Percentiles rank a stretch among this genome's conserved stretches.
Conservation (phyloP, 2,888 invertebrate species). For the Callyntrura guangdongensis region DNA sequence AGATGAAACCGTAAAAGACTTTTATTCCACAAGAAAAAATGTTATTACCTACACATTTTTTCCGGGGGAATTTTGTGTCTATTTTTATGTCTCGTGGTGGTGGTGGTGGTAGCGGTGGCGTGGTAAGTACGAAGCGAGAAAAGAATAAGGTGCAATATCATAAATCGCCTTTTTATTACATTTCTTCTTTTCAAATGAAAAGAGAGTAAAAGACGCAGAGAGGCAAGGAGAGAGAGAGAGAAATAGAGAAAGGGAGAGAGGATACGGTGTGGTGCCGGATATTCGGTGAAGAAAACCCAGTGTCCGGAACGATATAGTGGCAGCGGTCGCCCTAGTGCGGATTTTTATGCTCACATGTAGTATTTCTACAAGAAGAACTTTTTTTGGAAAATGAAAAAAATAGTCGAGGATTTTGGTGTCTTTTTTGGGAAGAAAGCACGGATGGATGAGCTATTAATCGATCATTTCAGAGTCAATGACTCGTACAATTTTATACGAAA, state of each 20-base stretch:
- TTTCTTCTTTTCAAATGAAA: constrained; percentile 49
- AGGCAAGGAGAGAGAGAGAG: too few species aligned
- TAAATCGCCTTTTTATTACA: constrained; percentile 74
- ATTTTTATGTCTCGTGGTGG: not conserved
- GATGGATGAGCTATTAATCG: constrained; percentile 78
- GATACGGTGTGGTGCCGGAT: not conserved
- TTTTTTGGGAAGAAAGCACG: constrained; percentile 55
- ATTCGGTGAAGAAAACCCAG: too few species aligned
- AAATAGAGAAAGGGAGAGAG: not conserved
- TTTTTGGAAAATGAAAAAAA: constrained; percentile 3
- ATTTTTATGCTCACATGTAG: not conserved
- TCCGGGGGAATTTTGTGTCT: constrained; percentile 1
- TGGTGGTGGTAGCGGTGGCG: not conserved
- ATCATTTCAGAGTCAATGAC: constrained; percentile 78
- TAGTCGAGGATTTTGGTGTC: not conserved
- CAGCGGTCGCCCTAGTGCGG: not conserved
- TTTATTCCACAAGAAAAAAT: not conserved
- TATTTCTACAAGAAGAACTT: not conserved
- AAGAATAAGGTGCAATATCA: constrained; percentile 60
- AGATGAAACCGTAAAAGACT: not conserved
- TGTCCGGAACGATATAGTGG: not conserved
- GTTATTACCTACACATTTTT: not conserved
- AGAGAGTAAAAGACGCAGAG: not conserved
- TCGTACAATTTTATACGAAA: constrained; percentile 61
- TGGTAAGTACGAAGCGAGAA: not conserved